Base-by-base conservation (phyloP, 1,140 invertebrate species). In the Lethocerus indicus region DNA sequence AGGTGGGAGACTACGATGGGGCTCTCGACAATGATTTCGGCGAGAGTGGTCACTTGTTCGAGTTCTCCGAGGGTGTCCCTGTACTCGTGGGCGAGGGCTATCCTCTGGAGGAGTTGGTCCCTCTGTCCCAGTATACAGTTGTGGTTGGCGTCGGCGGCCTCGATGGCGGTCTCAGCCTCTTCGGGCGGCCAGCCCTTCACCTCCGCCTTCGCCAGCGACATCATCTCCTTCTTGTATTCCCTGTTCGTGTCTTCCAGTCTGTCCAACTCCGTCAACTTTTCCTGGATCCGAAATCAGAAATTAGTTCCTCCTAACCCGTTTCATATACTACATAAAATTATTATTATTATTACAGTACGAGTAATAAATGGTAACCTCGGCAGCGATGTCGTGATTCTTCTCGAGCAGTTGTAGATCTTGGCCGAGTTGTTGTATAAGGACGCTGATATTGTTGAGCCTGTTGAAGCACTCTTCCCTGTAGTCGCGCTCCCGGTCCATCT, bases 1-100 rank as follows among this genome's bases (percentile, higher is more conserved):
- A 86, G 66, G 55, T 78, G 77, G 32, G 69, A 74, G 1, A 85
- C 83, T 1, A 75, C 73, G 25, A 87, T 77, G 16, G 79, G 78
- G 56, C 75, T 78, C 37, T 83, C 78, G 2, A 88, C 66, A 24
- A 88, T 62, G 40, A 77, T 76, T 61, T 87, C 80, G 2, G 86
- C 84, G 3, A 88, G 72, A 26, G 84, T 76, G 2, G 81, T 85
- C 21, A 89, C 87, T 59, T 87, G 81, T 1, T 73, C 74, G 55
- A 90, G 87, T 63, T 89, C 85, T 58, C 82, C 78, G 1, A 90
- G 66, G 0, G 84, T 87, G 64, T 87, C 79, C 59, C 84, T 81
- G 59, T 90, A 90, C 61, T 90, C 87, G 59, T 87, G 83, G 0
- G 78, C 77, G 36, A 88, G 62, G 0, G 79, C 73, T 14, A 79